Evolutionary conservation across 2,888 invertebrate species (phyloP), one percentile per base, ranked within the genome.

Genomic region (Pyrrhopygopsis socrates): DNA sequence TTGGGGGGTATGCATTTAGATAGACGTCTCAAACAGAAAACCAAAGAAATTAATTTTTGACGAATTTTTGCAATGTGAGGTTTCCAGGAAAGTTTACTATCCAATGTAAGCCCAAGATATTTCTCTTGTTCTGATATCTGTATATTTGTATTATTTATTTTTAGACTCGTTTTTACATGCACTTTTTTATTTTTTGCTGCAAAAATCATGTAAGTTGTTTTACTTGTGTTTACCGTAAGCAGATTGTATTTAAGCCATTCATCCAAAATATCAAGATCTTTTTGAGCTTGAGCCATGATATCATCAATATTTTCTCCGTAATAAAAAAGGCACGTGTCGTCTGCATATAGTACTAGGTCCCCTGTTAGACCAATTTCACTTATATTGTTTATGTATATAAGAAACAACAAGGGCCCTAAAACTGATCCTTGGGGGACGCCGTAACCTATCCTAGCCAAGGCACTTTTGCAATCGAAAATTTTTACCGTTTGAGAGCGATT

Each of bases 331-430:
- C n/a, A n/a, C n/a, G n/a, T n/a, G n/a, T n/a, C n/a, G n/a, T n/a
- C n/a, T n/a, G n/a, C n/a, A n/a, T n/a, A n/a, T n/a, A n/a, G n/a
- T n/a, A n/a, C n/a, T n/a, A n/a, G 34, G n/a, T 65, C 30, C 34
- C 34, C 65, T 30, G 30, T 65, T 65, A 65, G 9, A n/a, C 20
- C 65, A 65, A 65, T 30, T 65, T 65, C 30, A 30, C 65, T 65
- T 30, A 65, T 65, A 11, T 34, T 65, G 34, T n/a, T n/a, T n/a
- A n/a, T n/a, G n/a, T n/a, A n/a, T n/a, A n/a, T n/a, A n/a, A n/a
- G n/a, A n/a, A n/a, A 34, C 18, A 30, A 34, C 34, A 30, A 30
- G 65, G 65, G n/a, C n/a, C n/a, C n/a, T n/a, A n/a, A n/a, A n/a
- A n/a, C n/a, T n/a, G n/a, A n/a, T n/a, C n/a, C n/a, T n/a, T n/a